phyloP scores from a whole-genome alignment of 2,797 vertebrate species.

The Cyprinella venusta region DNA sequence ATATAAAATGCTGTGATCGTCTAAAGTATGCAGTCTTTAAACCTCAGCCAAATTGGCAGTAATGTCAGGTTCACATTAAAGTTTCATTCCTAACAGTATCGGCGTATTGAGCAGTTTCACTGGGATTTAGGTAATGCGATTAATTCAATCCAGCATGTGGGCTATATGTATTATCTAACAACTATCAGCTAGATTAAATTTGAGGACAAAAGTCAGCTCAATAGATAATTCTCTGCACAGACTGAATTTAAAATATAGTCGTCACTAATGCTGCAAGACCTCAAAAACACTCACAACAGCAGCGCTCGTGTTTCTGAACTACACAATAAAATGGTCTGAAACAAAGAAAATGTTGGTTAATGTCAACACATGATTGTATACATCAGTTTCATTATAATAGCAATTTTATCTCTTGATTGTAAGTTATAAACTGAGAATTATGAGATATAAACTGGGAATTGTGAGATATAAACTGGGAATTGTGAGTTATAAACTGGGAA shows the following conservation, averaged over 20 bases:
- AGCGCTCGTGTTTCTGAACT: neutral
- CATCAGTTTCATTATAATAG: neutral
- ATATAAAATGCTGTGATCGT: neutral
- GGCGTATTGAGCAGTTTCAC: conserved; percentile 1
- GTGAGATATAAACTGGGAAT: neutral
- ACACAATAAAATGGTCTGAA: neutral
- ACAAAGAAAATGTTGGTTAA: neutral
- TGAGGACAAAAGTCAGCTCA: neutral
- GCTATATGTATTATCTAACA: neutral
- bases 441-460: neutral
- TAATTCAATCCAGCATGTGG: conserved; percentile 18
- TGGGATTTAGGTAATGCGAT: neutral
- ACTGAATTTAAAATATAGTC: neutral
- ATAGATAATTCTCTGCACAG: neutral
- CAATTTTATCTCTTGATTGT: neutral
- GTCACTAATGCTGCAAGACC: neutral
- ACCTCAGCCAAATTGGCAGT: neutral
- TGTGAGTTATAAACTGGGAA: neutral
- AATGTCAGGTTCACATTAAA: neutral
- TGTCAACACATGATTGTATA: neutral
- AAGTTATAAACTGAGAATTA: neutral
- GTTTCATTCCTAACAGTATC: neutral
- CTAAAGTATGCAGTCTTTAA: neutral
- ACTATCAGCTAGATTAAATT: neutral
- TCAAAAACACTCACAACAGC: neutral